Percentiles rank a stretch among this genome's conserved stretches.
Evolutionary conservation across 1,140 invertebrate genomes (phyloP).

Genomic region (Hylaeus volcanicus): DNA sequence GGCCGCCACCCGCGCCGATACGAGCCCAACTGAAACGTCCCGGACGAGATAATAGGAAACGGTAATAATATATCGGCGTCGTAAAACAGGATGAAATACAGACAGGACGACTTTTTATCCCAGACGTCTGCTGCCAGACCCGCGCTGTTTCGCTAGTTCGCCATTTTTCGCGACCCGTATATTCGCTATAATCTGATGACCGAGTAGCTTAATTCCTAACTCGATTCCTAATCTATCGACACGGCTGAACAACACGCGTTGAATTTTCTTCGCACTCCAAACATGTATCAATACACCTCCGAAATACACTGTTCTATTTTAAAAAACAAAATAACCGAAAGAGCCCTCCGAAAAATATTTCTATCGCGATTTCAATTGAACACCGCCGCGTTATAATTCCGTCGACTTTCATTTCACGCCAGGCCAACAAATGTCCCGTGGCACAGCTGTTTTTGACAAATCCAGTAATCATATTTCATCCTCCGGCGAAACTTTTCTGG

Average conservation of each 20-base stretch:
- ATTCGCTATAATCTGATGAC: neutral
- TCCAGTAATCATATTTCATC: slow-evolving; percentile 64
- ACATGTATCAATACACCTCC: too few relatives aligned
- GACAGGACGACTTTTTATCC: neutral
- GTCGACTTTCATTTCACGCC: slow-evolving; percentile 60
- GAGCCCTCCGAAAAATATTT: slow-evolving; percentile 8
- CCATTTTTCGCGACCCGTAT: neutral
- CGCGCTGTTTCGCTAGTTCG: neutral
- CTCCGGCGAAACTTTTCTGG: slow-evolving; percentile 47
- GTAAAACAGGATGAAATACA: slow-evolving; percentile 20
- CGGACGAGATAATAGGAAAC: slow-evolving; percentile 34
- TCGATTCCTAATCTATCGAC: too few relatives aligned
- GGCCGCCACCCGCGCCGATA: neutral
- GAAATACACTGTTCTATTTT: too few relatives aligned
- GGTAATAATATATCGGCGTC: slow-evolving; percentile 41
- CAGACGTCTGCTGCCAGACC: neutral
- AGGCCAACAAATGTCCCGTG: slow-evolving; percentile 54
- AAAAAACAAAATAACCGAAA: too few relatives aligned
- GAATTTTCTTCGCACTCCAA: too few relatives aligned
- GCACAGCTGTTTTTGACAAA: slow-evolving; percentile 67
- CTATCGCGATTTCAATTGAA: slow-evolving; percentile 1
- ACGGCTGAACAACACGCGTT: too few relatives aligned
- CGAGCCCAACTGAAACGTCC: neutral
- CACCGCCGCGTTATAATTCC: slow-evolving; percentile 51
- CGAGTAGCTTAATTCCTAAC: neutral